Evolutionary conservation across 2,113 vertebrate species (phyloP).

Genomic region (Haplochromis vanheusdeni): DNA sequence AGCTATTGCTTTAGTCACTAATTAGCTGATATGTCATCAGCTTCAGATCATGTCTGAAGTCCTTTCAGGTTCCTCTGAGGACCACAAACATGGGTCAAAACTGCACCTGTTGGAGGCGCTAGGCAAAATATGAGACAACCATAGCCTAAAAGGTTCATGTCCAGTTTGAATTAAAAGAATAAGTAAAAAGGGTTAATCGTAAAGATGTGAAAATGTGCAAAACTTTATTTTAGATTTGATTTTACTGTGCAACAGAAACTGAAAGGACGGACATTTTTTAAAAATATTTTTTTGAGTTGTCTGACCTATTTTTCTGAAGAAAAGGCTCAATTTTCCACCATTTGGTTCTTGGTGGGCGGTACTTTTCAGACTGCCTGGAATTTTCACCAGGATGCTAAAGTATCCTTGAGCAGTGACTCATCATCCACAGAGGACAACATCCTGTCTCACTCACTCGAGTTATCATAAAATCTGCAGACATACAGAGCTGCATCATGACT

Average conservation of each 20-base stretch:
- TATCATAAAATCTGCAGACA: neutral
- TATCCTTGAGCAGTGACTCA: constrained; percentile 7
- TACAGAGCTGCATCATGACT: neutral
- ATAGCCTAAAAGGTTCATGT: neutral
- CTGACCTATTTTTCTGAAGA: neutral
- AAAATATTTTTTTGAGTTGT: neutral
- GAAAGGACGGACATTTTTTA: neutral
- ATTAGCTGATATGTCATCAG: neutral
- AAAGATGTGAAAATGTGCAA: neutral
- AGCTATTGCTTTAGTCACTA: neutral
- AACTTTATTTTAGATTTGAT: neutral
- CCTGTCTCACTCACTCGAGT: neutral
- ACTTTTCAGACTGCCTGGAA: neutral
- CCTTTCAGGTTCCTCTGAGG: neutral
- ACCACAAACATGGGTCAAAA: neutral
- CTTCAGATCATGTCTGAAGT: fast-evolving
- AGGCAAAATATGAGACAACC: neutral
- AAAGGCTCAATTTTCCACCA: neutral
- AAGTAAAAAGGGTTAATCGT: neutral
- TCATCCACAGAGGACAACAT: neutral
- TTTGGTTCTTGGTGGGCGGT: neutral
- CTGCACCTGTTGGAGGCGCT: neutral
- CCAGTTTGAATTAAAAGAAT: neutral
- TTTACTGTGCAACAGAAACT: neutral
- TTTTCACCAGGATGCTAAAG: neutral